A percentile compares a stretch with the other conserved stretches of the same genome.
These are phyloP conservation scores for Cremastinae sp. DNA, from an alignment of 2,888 invertebrate species.

Conservation along the genomic window DNA sequence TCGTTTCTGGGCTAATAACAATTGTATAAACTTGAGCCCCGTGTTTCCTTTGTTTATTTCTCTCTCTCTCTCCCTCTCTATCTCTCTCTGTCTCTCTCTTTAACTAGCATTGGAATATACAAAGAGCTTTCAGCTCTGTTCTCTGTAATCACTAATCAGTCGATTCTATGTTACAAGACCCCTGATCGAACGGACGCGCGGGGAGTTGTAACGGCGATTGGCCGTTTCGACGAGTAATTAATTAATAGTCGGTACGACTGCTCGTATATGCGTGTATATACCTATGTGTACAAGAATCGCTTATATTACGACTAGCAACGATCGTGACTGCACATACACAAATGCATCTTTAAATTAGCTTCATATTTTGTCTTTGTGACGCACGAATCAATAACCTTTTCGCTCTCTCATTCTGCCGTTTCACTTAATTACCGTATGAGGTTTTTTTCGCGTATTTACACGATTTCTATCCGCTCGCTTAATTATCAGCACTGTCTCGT, in stretches of 20 bases:
- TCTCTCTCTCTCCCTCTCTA: not conserved
- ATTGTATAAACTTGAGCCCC: not conserved
- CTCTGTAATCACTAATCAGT: conserved; percentile 69
- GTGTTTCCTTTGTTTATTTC: conserved; percentile 5
- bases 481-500: no score
- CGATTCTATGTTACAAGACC: conserved; percentile 61
- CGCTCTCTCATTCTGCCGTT: not conserved
- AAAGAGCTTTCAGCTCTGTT: conserved; percentile 52
- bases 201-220: conserved; percentile 65
- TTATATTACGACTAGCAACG: conserved; percentile 23
- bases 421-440: not conserved
- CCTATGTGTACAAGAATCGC: conserved; percentile 32
- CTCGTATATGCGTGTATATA: conserved; percentile 18
- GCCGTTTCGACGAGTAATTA: conserved; percentile 69
- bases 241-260: conserved; percentile 67
- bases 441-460: no score
- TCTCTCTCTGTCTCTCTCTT: conserved; percentile 4
- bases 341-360: conserved; percentile 6
- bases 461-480: no score
- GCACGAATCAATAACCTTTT: not conserved
- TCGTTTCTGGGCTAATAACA: not conserved
- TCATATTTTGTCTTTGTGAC: not conserved
- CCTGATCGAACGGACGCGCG: conserved; percentile 64
- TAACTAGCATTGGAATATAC: conserved; percentile 27
- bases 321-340: not conserved